These are phyloP conservation scores for Cynodonichthys magdalenae DNA, from an alignment of 2,797 vertebrate genomes.

Conservation along the genomic window DNA sequence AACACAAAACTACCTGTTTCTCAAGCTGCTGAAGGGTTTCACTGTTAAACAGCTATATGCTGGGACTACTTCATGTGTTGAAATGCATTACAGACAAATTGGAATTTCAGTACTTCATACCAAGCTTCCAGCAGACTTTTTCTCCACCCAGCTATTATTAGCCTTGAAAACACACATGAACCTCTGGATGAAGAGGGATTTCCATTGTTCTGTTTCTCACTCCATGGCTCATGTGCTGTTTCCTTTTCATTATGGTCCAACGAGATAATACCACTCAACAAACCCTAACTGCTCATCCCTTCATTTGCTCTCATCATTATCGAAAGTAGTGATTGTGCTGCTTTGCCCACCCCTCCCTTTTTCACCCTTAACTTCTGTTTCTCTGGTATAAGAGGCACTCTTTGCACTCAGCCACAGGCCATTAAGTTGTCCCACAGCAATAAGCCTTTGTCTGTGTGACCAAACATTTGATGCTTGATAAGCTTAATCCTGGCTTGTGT, in stretches of 20 bases:
- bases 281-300: slow-evolving; percentile 57
- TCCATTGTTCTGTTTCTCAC: slow-evolving; percentile 52
- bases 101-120: slow-evolving; percentile 18
- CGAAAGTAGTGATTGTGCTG: slow-evolving; percentile 54
- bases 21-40: not conserved
- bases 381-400: slow-evolving; percentile 53
- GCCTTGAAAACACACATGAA: slow-evolving; percentile 39
- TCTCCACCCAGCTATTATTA: slow-evolving; percentile 50
- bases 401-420: slow-evolving; percentile 66
- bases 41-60: not conserved
- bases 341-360: slow-evolving; percentile 29
- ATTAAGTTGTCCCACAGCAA: slow-evolving; percentile 73
- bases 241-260: slow-evolving; percentile 61
- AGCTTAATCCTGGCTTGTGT: slow-evolving; percentile 71
- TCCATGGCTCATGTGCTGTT: slow-evolving; percentile 39
- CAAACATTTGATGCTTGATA: slow-evolving; percentile 78
- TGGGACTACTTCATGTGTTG: slow-evolving; percentile 32
- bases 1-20: slow-evolving; percentile 29
- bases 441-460: slow-evolving; percentile 71
- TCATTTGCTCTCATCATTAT: slow-evolving; percentile 67
- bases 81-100: slow-evolving; percentile 30
- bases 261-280: slow-evolving; percentile 66
- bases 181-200: slow-evolving; percentile 47
- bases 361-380: slow-evolving; percentile 41
- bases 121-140: slow-evolving; percentile 36